phyloP scores from a whole-genome alignment of 2,113 vertebrate genomes.

The Parus major region DNA sequence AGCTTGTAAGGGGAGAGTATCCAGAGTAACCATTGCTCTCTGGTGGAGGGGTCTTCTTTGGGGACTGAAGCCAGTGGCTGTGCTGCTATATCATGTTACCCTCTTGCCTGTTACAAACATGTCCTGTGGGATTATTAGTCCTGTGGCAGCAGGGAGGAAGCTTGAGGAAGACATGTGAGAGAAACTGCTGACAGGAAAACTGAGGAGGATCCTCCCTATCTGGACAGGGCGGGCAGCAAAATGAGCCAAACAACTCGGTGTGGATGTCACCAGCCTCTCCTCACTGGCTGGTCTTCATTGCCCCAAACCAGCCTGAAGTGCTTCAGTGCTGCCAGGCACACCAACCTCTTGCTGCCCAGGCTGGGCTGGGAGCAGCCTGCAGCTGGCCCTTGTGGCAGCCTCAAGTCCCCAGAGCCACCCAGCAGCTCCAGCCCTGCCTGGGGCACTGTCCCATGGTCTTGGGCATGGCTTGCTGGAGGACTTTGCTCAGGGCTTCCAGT shows the following conservation, averaged over 20 bases:
- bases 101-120: neutral
- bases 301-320: neutral
- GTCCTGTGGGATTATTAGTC: fast-evolving
- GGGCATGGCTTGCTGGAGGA: fast-evolving
- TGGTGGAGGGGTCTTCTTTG: neutral
- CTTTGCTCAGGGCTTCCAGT: neutral
- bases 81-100: neutral
- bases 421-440: neutral
- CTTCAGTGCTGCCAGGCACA: neutral
- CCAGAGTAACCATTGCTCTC: neutral
- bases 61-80: fast-evolving
- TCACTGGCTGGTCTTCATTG: neutral
- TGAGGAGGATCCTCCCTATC: neutral
- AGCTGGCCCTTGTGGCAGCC: neutral
- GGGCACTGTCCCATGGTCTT: neutral
- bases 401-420: neutral
- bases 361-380: neutral
- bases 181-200: neutral
- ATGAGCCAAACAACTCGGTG: neutral
- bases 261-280: neutral
- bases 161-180: neutral
- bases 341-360: neutral
- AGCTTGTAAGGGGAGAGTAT: neutral
- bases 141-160: neutral
- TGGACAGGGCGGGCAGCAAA: fast-evolving